Conservation (phyloP, 2,113 vertebrate genomes). For the Hucho hucho region DNA sequence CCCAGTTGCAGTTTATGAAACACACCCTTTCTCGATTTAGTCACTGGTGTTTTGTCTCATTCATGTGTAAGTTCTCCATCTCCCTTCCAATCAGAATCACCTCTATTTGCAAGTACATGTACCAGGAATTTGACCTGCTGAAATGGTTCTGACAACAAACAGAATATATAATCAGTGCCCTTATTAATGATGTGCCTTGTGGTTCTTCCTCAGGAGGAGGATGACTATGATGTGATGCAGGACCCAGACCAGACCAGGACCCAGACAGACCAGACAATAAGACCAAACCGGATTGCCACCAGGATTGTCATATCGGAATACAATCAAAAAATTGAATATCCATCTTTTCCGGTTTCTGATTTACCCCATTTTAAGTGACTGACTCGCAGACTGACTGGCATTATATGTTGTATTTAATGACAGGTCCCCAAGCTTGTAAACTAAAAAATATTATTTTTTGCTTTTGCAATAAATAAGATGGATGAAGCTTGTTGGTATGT, state of each 20-base stretch:
- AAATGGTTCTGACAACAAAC: no score
- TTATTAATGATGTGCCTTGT: neutral
- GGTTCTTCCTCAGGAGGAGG: conserved; percentile 82
- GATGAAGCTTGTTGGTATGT: conserved; percentile 18
- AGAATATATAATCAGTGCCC: neutral
- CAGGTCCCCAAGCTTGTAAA: conserved; percentile 28
- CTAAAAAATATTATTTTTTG: conserved; percentile 44
- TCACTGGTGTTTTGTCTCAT: no score
- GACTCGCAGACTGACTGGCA: neutral
- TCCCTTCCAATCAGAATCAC: no score
- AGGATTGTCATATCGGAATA: no score
- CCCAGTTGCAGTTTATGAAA: no score
- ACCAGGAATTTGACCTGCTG: no score
- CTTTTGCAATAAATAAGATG: conserved; percentile 67
- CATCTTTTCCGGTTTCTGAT: neutral
- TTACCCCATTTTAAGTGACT: conserved; percentile 22
- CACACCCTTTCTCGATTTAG: no score
- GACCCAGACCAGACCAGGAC: no score
- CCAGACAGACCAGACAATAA: neutral
- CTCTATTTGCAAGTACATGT: no score
- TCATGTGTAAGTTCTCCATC: no score
- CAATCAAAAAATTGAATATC: neutral
- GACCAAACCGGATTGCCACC: neutral
- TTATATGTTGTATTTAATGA: conserved; percentile 19
- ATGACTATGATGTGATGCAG: conserved; percentile 98